These are phyloP conservation scores for Blastobasis adustella DNA, from an alignment of 2,888 invertebrate genomes.

Conservation along the genomic window DNA sequence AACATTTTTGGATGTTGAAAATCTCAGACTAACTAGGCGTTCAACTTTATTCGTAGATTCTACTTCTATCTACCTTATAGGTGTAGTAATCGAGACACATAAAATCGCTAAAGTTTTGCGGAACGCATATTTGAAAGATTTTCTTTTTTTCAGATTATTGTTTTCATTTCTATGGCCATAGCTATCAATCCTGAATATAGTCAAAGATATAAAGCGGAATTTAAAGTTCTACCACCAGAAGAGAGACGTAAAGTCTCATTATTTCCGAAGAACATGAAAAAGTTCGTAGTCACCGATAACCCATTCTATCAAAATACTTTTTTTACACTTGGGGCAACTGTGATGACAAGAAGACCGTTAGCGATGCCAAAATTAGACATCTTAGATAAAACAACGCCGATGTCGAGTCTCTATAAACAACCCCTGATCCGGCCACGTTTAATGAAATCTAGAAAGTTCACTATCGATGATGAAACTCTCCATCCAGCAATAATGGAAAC, in stretches of 20 bases:
- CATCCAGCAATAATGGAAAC: no score
- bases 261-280: conserved; percentile 27
- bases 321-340: conserved; percentile 4
- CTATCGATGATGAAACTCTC: no score
- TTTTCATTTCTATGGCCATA: not conserved
- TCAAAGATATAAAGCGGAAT: not conserved
- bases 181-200: not conserved
- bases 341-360: conserved; percentile 21
- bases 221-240: conserved; percentile 7
- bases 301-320: conserved; percentile 11
- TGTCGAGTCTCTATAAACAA: not conserved
- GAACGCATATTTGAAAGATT: not conserved
- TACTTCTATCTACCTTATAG: no score
- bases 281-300: conserved; percentile 22
- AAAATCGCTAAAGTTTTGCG: no score
- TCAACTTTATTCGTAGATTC: no score
- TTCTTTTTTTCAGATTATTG: not conserved
- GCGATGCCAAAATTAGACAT: conserved; percentile 14
- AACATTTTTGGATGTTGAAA: no score
- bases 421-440: conserved; percentile 9
- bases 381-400: not conserved
- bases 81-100: no score
- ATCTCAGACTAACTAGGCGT: no score
- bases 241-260: conserved; percentile 20
- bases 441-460: conserved; percentile 12